Evolutionary conservation across 1,140 invertebrate species (phyloP).

Genomic region (Leguminivora glycinivorella): DNA sequence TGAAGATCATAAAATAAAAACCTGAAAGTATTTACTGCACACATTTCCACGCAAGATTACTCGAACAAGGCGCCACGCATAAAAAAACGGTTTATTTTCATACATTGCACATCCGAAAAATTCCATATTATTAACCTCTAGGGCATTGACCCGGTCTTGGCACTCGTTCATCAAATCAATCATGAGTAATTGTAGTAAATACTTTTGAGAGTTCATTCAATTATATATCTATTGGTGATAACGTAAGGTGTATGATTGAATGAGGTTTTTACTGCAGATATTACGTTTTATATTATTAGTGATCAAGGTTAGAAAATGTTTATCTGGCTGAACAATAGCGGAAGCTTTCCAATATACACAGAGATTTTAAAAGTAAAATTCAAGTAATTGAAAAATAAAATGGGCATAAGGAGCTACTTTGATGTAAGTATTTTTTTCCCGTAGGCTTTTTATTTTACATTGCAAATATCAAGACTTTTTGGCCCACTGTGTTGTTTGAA

Average conservation of each 20-base stretch:
- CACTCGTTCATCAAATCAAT: neutral
- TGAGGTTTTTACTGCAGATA: neutral
- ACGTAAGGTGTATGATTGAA: neutral
- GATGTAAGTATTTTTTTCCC: too few relatives aligned
- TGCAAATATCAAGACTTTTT: too few relatives aligned
- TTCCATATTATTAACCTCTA: constrained; percentile 22
- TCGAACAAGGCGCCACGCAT: neutral
- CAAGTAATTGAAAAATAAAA: too few relatives aligned
- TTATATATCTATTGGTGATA: neutral
- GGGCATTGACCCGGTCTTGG: neutral
- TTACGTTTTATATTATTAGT: neutral
- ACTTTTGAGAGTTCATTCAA: neutral
- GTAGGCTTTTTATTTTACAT: too few relatives aligned
- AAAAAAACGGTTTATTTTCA: constrained; percentile 17
- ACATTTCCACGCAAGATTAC: neutral
- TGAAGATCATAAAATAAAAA: too few relatives aligned
- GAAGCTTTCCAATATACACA: constrained; percentile 1
- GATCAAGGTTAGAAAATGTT: constrained; percentile 17
- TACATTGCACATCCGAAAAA: constrained; percentile 23
- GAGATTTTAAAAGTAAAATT: neutral
- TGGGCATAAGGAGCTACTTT: too few relatives aligned
- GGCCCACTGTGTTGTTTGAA: too few relatives aligned
- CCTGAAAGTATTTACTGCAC: neutral
- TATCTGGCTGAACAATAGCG: constrained; percentile 21
- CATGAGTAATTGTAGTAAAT: neutral